A percentile compares a stretch with the other conserved stretches of the same genome.
These are phyloP conservation scores for Antheraea assamensis DNA, from an alignment of 2,888 invertebrate species.

Conservation along the genomic window DNA sequence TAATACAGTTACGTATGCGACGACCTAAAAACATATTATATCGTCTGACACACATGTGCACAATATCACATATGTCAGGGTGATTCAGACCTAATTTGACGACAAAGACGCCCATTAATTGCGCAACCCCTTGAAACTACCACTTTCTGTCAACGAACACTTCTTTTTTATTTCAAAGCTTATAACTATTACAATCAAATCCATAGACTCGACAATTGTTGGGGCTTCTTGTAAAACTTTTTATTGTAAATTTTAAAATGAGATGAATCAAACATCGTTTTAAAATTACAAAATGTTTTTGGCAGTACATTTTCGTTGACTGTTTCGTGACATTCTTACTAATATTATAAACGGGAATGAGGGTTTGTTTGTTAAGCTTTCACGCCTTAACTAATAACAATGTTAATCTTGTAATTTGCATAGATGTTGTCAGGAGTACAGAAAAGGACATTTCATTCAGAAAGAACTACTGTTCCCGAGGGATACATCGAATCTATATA, in stretches of 20 bases:
- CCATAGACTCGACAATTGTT: not conserved
- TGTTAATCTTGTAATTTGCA: no score
- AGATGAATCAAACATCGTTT: not conserved
- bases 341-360: no score
- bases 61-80: slow-evolving; percentile 19
- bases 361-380: no score
- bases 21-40: slow-evolving; percentile 28
- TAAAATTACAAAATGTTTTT: not conserved
- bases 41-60: not conserved
- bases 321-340: no score
- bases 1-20: not conserved
- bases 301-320: no score
- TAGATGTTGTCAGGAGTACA: no score
- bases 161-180: slow-evolving; percentile 24
- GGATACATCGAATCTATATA: no score
- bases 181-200: not conserved
- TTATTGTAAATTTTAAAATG: no score
- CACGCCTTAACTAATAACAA: no score
- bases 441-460: no score
- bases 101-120: slow-evolving; percentile 6
- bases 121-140: slow-evolving; percentile 29
- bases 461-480: no score
- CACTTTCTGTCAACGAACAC: slow-evolving; percentile 11
- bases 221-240: not conserved
- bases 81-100: slow-evolving; percentile 17